Percentiles rank a stretch among this genome's conserved stretches.
phyloP scores from a whole-genome alignment of 1,140 invertebrate species.

The Latrodectus geometricus region DNA sequence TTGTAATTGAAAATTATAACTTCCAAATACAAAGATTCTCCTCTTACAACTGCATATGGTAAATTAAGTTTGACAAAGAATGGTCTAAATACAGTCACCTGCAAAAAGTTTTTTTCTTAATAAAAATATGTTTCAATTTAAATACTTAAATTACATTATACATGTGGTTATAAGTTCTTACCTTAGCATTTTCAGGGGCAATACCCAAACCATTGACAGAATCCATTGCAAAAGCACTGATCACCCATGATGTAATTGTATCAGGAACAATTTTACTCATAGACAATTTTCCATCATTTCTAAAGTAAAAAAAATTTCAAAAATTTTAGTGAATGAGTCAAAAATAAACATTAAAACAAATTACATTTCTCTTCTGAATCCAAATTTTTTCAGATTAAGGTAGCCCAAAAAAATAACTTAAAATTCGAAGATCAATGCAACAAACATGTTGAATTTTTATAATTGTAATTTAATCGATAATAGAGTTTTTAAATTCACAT shows the following conservation, averaged over 20 bases:
- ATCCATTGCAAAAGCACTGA: constrained; percentile 93
- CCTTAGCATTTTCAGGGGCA: constrained; percentile 78
- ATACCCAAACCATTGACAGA: constrained; percentile 85
- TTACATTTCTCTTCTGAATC: no score
- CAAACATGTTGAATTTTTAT: no score
- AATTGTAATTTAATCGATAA: no score
- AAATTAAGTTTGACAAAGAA: constrained; percentile 89
- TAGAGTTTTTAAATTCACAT: no score
- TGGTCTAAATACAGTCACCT: constrained; percentile 84
- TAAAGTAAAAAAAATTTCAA: constrained; percentile 64
- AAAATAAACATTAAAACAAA: no score
- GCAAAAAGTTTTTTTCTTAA: not conserved
- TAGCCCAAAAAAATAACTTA: no score
- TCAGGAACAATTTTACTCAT: constrained; percentile 79
- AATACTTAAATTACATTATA: no score
- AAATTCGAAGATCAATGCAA: no score
- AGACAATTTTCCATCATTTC: constrained; percentile 72
- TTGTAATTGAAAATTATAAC: constrained; percentile 94
- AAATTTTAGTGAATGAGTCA: no score
- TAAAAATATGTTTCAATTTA: no score
- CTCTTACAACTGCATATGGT: constrained; percentile 89
- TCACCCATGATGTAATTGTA: constrained; percentile 91
- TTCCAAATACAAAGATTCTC: constrained; percentile 90
- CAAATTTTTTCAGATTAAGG: no score
- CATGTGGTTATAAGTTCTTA: not conserved